Base-by-base conservation (phyloP, 1,140 invertebrate species). In the Drosophila pruinosa region DNA sequence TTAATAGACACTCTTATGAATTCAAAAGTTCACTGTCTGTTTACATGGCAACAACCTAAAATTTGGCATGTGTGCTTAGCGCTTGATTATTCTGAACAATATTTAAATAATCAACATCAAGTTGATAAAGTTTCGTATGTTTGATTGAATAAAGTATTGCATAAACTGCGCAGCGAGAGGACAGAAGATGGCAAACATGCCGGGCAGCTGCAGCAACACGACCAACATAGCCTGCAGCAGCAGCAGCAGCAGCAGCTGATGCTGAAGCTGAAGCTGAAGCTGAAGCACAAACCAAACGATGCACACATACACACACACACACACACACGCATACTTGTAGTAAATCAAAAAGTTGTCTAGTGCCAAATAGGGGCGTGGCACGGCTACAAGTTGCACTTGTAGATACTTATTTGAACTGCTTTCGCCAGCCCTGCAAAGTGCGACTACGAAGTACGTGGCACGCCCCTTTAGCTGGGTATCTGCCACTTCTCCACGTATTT, bases 261-360 rank as follows among this genome's bases (percentile, higher is more conserved):
- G 14, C 50, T 14, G n/a, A 19, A 31, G 4, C 47, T 31, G 1
- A 24, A 31, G 14, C 26, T 31, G 26, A 31, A 52, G 15, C 34
- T 47, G 43, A 24, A 47, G 43, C 21, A 47, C 22, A 47, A 47
- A 24, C 41, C 53, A 45, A 56, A 65, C 39, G 28, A 65, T 43
- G 36, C 17, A 53, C 39, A 21, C 36, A 62, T n/a, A 34, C 10
- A 21, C 34, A 52, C 24, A 43, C 15, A 24, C 52, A 12, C 26
- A 54, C 12, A 63, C 52, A 26, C 28, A 34, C 36, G 22, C 17
- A 54, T 24, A 54, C 24, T 50, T 50, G 47, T 73, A 57, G 82
- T 85, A 88, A 85, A 85, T 85, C 81, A 88, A 67, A 85, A 81
- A 81, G 69, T 88, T 85, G 58, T 77, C 58, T 59, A 81, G 77